Evolutionary conservation across 1,140 invertebrate genomes (phyloP), one percentile per base, ranked within the genome.

Genomic region (Zaprionus gabonicus): DNA sequence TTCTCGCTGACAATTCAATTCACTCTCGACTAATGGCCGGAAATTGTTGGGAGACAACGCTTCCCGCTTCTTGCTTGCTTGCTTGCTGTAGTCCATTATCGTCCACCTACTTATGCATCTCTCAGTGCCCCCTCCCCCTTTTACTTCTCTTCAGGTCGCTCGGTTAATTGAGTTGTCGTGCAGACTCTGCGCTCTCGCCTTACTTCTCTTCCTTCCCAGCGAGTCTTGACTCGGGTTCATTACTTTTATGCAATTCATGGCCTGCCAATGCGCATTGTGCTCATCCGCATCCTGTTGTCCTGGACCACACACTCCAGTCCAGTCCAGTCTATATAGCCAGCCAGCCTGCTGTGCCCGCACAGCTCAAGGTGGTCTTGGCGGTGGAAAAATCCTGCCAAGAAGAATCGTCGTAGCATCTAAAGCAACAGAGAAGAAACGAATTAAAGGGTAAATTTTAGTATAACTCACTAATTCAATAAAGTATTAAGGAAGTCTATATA

Each of bases 161-260:
- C 57, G 64, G 84, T 81, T 88, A 90, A 88, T 87, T 87, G 84
- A 87, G 84, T 80, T 87, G 83, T 86, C 59, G n/a, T 31, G 6
- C 17, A 38, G 36, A 15, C 36, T 36, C 28, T 34, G 9, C 31
- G 36, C 36, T 10, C 10, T 46, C 38, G n/a, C 4, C 23, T 38
- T 60, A 46, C 3, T 31, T 51, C 49, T 56, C 12, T 36, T 10
- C n/a, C 38, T 44, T 44, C 38, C 38, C 13, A 13, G 13, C 38
- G 44, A 28, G 36, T 34, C 56, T 71, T 71, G 62, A 49, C 38
- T 76, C 56, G 70, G 74, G 63, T 41, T 76, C 82, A 62, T 76
- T 79, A 76, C 68, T 65, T 85, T 87, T 88, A 87, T 87, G 84
- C 84, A 87, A 87, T 88, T 87, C 84, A 87, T 87, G 74, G 62